These are phyloP conservation scores for Cremastinae sp. DNA, from an alignment of 2,888 invertebrate species.

Conservation along the genomic window DNA sequence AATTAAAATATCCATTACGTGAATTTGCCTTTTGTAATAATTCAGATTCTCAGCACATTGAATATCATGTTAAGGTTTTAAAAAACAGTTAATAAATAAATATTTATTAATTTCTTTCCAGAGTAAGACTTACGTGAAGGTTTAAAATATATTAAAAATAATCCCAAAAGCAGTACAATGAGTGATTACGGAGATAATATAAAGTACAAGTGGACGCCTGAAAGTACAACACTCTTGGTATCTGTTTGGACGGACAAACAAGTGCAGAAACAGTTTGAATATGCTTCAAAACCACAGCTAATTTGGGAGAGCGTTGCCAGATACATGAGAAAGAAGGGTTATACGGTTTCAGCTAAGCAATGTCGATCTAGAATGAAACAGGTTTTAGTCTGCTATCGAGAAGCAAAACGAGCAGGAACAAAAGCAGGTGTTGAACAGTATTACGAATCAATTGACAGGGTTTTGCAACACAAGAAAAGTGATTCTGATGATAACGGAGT, in stretches of 20 bases:
- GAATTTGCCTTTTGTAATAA: too few species aligned
- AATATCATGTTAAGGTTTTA: too few species aligned
- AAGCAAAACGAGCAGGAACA: constrained; percentile 76
- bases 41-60: too few species aligned
- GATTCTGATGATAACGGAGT: constrained; percentile 67
- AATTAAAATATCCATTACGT: too few species aligned
- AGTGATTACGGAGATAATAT: constrained; percentile 71
- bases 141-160: too few species aligned
- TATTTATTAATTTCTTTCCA: too few species aligned
- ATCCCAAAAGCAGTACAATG: constrained; percentile 67
- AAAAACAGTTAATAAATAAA: too few species aligned
- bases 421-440: constrained; percentile 76
- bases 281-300: constrained; percentile 73
- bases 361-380: constrained; percentile 79
- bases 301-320: constrained; percentile 78
- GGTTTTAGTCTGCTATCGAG: constrained; percentile 77
- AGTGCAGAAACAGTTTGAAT: constrained; percentile 77
- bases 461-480: constrained; percentile 71
- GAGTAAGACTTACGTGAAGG: too few species aligned
- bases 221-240: constrained; percentile 76
- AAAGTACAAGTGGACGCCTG: constrained; percentile 79
- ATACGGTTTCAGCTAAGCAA: constrained; percentile 76
- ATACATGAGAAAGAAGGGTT: constrained; percentile 78
- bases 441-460: constrained; percentile 77
- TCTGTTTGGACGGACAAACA: constrained; percentile 78